A percentile compares a stretch with the other conserved stretches of the same genome.
phyloP scores from a whole-genome alignment of 1,140 invertebrate species.

The Eufriesea mexicana region DNA sequence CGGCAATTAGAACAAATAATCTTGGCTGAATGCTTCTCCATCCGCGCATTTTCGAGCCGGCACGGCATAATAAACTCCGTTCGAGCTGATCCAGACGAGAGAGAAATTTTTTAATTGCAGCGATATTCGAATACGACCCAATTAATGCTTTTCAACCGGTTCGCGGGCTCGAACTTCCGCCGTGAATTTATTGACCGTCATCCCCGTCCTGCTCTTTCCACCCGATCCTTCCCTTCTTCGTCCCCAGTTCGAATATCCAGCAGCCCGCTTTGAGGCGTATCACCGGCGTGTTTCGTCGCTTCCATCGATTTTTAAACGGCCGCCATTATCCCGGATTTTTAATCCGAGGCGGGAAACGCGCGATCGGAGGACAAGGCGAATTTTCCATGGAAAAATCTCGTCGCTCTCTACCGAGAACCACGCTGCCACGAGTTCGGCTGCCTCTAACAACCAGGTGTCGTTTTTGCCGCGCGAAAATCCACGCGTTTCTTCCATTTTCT shows the following conservation, averaged over 20 bases:
- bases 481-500: neutral
- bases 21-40: neutral
- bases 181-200: slow-evolving; percentile 5
- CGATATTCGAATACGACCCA: slow-evolving; percentile 26
- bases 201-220: neutral
- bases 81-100: neutral
- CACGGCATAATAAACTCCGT: neutral
- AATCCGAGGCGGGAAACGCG: neutral
- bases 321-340: slow-evolving; percentile 17
- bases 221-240: neutral
- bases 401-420: neutral
- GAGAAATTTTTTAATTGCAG: slow-evolving; percentile 2
- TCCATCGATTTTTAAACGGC: slow-evolving; percentile 4
- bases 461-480: neutral
- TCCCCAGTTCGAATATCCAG: neutral
- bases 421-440: too few species aligned
- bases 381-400: neutral
- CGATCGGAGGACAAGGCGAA: neutral
- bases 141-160: slow-evolving; percentile 11
- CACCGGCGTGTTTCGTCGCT: neutral
- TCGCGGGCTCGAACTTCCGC: neutral
- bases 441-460: neutral
- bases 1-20: slow-evolving; percentile 8
- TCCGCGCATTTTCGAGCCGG: neutral
- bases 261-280: neutral